Base-by-base conservation (phyloP, 1,140 invertebrate species). In the Manduca sexta region DNA sequence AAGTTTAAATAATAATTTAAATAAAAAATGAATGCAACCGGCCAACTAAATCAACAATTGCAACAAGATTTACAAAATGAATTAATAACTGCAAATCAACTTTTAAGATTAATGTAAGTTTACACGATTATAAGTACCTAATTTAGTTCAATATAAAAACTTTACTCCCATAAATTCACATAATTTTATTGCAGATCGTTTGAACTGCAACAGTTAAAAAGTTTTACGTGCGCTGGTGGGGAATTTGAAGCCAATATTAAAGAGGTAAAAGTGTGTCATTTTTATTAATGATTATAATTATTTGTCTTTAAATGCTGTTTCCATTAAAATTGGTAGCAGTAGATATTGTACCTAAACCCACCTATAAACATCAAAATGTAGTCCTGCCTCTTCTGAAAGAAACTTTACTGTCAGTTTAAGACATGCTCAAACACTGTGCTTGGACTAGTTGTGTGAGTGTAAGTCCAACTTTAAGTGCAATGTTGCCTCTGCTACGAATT, bases 61-160 rank as follows among this genome's bases (percentile, higher is more conserved):
- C 66, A 71, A 47, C 74, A 75, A 49, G 80, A 82, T 40, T 55
- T 84, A 45, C 78, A 79, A 65, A 81, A 82, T 55, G 78, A 82
- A 60, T 45, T 84, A 29, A 64, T 60, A 16, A 69, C 64, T 31
- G 49, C 76, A 10, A 81, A 75, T 49, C 69, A 81, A 56, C 55
- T 78, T 1, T 41, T 75, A 39, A 53, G 56, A 44, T 49, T 66
- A 56, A 80, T 81, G 80, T 84, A 58, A 68, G 74, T 74, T 38
- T 12, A 35, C 29, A 43, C 18, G 5, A n/a, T 10, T 15, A 14
- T 3, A 37, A 14, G 10, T 37, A 14, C 14, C 12, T 8, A 31
- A 5, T 5, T 31, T 31, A 31, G 12, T 31, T 4, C 17, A 18
- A 4, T 40, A 1, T 17, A 40, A 11, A 2, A 18, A 18, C 38